Evolutionary conservation across 2,888 invertebrate species (phyloP).

Genomic region (Melieria omissa): DNA sequence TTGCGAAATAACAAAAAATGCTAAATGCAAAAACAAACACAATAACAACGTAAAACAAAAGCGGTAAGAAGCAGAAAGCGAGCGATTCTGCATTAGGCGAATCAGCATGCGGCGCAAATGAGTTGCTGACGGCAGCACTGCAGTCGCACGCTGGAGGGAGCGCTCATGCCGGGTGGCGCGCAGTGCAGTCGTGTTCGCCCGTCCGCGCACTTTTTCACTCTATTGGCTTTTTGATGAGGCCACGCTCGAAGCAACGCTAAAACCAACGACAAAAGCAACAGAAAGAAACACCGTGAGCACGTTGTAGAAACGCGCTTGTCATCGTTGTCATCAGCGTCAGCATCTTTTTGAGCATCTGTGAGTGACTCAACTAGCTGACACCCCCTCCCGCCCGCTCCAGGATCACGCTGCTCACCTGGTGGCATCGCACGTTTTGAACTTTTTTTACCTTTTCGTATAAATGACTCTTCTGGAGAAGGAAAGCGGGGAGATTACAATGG

Average conservation of each 20-base stretch:
- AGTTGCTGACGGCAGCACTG: neutral
- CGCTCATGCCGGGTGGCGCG: constrained; percentile 3
- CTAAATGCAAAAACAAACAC: no score
- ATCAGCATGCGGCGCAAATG: constrained; percentile 11
- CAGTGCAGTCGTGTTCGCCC: constrained; percentile 1
- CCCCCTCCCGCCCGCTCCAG: neutral
- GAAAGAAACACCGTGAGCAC: neutral
- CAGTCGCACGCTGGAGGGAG: neutral
- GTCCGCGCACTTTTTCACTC: neutral
- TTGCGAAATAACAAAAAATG: no score
- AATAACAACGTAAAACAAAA: neutral
- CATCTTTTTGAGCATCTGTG: neutral
- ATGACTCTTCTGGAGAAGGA: no score
- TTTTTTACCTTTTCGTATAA: no score
- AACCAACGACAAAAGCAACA: neutral
- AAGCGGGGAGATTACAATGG: no score
- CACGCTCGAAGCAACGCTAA: neutral
- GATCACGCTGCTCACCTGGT: neutral
- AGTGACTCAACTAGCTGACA: neutral
- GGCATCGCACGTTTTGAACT: no score
- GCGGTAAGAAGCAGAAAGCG: neutral
- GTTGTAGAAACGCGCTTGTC: constrained; percentile 2
- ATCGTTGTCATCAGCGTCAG: neutral
- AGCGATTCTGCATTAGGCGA: constrained; percentile 21
- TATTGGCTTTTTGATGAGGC: constrained; percentile 26